Base-by-base conservation (phyloP, 2,113 vertebrate species). In the Eurystomus gularis region DNA sequence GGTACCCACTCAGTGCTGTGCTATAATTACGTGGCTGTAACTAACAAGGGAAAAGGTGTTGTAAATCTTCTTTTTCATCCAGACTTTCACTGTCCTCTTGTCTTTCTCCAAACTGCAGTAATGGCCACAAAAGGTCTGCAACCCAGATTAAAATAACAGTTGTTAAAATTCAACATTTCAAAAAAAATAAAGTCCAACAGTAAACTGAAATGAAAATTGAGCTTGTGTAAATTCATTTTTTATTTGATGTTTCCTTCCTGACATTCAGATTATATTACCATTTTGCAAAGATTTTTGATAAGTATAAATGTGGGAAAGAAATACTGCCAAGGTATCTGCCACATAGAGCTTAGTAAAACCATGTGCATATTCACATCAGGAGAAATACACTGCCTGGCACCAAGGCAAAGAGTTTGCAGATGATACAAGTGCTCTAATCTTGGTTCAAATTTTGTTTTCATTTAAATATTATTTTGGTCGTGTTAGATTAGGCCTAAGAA, bases 381-480 rank as follows among this genome's bases (percentile, higher is more conserved):
- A 95, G 61, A 95, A 96, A 94, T 82, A 62, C 61, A 71, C 46
- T 88, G 71, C 52, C 69, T 95, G 91, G 91, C 73, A 95, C 26
- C 4, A 44, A 89, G 39, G 89, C 65, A 93, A 91, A 91, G 94
- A 95, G 48, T 80, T 85, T 79, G 65, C 52, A 84, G 75, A 89
- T 71, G 91, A 93, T 54, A 73, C 24, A 65, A 94, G 76, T 68
- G 51, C 65, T 92, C 80, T 95, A 81, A 94, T 89, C 80, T 75
- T 4, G 3, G 48, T 94, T 94, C 55, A 83, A 64, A 4, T 16
- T 42, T 82, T 71, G 79, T 39, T 85, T 75, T 12, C 0, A 88
- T 92, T 92, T 94, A 91, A 95, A 89, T 95, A 89, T 79, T 95
- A 54, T 94, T 93, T 94, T 93, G 55, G 68, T 94, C 29, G 1